A percentile compares a stretch with the other conserved stretches of the same genome.
Evolutionary conservation across 2,797 vertebrate species (phyloP).

Genomic region (Macrochelys suwanniensis): DNA sequence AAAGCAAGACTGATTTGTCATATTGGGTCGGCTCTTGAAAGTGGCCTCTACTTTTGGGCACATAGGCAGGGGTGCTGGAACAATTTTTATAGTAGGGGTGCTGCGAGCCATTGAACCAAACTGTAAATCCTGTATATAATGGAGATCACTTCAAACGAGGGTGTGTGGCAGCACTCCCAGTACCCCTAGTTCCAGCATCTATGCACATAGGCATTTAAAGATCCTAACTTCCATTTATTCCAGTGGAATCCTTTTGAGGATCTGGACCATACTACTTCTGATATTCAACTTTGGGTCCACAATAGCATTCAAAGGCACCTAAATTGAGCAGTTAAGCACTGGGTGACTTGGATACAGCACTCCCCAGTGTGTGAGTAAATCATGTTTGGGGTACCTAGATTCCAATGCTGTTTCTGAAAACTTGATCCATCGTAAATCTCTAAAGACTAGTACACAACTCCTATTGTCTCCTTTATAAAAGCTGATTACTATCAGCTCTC

Average conservation of each 20-base stretch:
- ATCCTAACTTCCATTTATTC: neutral
- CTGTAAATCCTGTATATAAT: too few relatives aligned
- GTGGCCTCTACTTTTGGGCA: neutral
- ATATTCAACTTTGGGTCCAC: neutral
- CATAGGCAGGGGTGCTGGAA: neutral
- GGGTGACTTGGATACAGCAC: fast-evolving
- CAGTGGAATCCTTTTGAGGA: neutral
- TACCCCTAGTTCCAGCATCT: too few relatives aligned
- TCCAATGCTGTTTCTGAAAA: slow-evolving; percentile 48
- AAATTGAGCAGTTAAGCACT: neutral
- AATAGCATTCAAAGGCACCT: neutral
- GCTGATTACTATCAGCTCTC: neutral
- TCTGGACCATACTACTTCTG: neutral
- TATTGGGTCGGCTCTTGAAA: fast-evolving
- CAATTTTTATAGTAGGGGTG: too few relatives aligned
- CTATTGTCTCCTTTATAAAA: neutral
- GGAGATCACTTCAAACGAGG: too few relatives aligned
- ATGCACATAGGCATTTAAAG: neutral
- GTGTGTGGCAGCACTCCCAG: too few relatives aligned
- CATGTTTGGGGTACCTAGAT: neutral
- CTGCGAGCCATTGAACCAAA: too few relatives aligned
- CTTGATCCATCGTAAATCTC: slow-evolving; percentile 12
- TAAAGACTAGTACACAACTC: slow-evolving; percentile 48
- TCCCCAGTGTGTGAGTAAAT: slow-evolving; percentile 55
- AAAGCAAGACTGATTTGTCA: neutral